phyloP scores from a whole-genome alignment of 1,140 invertebrate genomes.

The Camponotus floridanus region DNA sequence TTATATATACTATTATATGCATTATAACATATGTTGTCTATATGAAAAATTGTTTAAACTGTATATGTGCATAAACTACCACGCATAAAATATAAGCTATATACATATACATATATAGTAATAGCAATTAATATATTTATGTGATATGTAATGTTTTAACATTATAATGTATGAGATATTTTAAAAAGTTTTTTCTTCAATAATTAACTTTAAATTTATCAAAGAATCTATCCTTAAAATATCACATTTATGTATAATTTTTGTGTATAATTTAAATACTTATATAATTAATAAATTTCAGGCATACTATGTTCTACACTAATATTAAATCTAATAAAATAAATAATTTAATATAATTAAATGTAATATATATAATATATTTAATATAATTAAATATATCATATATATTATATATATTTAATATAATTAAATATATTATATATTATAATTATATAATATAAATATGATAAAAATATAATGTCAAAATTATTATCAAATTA shows the following conservation, averaged over 20 bases:
- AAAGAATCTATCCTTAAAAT: background rate
- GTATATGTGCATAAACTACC: background rate
- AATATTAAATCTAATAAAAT: no score
- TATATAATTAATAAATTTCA: slow-evolving; percentile 2
- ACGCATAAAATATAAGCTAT: background rate
- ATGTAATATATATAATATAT: no score
- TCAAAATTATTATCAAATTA: background rate
- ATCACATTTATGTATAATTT: background rate
- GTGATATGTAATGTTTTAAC: slow-evolving; percentile 9
- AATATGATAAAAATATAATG: background rate
- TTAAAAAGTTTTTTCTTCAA: background rate
- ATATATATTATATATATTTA: no score
- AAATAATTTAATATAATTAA: no score
- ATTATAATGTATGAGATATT: background rate
- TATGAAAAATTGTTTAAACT: background rate
- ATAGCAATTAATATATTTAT: background rate
- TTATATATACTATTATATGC: background rate
- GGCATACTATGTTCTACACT: background rate
- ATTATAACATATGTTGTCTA: background rate
- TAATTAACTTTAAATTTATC: background rate
- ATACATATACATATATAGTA: slow-evolving; percentile 1
- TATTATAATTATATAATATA: no score
- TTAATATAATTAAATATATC: no score
- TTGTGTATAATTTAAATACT: background rate
- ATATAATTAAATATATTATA: no score